A percentile compares a stretch with the other conserved stretches of the same genome.
Conservation (phyloP, 2,797 vertebrate species). For the Pseudomugil tenellus region DNA sequence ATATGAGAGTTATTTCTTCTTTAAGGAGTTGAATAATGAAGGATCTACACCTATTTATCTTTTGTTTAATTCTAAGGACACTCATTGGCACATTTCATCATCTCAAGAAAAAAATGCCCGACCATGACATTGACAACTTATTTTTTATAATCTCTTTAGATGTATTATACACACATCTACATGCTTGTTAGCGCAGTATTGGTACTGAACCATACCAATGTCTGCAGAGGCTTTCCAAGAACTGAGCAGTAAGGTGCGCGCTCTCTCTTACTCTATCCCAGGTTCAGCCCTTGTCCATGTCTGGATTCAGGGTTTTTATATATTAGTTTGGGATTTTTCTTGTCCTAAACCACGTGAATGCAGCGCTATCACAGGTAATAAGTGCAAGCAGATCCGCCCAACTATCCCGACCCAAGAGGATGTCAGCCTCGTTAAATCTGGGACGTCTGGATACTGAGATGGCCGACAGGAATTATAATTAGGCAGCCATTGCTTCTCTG, state of each 20-base stretch:
- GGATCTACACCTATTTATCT: too few species aligned
- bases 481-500: not conserved
- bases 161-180: too few species aligned
- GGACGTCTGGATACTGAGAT: conserved; percentile 22
- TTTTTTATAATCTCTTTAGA: not conserved
- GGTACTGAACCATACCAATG: conserved; percentile 4
- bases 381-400: conserved; percentile 10
- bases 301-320: conserved; percentile 37
- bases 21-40: too few species aligned
- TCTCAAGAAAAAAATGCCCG: too few species aligned
- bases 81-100: too few species aligned
- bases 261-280: conserved; percentile 17
- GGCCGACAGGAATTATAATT: conserved; percentile 13
- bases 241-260: conserved; percentile 22
- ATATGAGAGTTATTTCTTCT: too few species aligned
- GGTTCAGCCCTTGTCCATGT: conserved; percentile 44
- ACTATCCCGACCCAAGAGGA: conserved; percentile 8
- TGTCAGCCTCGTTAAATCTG: conserved; percentile 32
- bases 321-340: conserved; percentile 41
- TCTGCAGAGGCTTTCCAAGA: conserved; percentile 36
- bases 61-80: too few species aligned
- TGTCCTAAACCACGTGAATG: conserved; percentile 44
- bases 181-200: not conserved
- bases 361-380: conserved; percentile 39
- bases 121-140: not conserved